phyloP scores from a whole-genome alignment of 2,888 invertebrate species.

The Leptothorax acervorum region DNA sequence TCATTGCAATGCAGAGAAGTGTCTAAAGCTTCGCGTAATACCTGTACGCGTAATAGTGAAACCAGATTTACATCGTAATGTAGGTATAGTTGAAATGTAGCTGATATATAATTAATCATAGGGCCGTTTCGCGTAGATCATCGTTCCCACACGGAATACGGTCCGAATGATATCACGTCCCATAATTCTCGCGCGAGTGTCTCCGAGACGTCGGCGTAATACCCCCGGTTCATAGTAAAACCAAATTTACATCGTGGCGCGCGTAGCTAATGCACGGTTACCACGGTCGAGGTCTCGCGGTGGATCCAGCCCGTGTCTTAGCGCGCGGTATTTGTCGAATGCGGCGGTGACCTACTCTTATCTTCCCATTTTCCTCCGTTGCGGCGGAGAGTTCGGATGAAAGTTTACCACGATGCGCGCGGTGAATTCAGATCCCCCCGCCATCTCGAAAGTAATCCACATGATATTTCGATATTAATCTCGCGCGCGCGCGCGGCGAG shows the following conservation, averaged over 20 bases:
- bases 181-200: not conserved
- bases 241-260: constrained; percentile 15
- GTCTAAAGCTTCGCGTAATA: not conserved
- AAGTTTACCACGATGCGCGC: constrained; percentile 35
- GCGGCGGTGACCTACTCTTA: constrained; percentile 52
- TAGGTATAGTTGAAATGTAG: not conserved
- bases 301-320: constrained; percentile 34
- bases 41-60: not conserved
- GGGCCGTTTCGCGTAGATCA: not conserved
- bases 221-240: not conserved
- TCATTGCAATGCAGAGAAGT: not conserved
- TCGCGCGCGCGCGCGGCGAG: not conserved
- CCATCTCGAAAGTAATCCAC: constrained; percentile 29
- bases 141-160: not conserved
- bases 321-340: constrained; percentile 46
- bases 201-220: constrained; percentile 22
- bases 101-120: constrained; percentile 11
- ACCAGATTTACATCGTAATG: constrained; percentile 14
- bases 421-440: constrained; percentile 15
- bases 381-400: constrained; percentile 19
- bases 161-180: not conserved
- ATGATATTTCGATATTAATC: constrained; percentile 48
- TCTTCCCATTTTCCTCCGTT: constrained; percentile 40
- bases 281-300: not conserved
- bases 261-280: constrained; percentile 24